phyloP scores from a whole-genome alignment of 2,888 invertebrate species.

The Aproaerema taeniolella region DNA sequence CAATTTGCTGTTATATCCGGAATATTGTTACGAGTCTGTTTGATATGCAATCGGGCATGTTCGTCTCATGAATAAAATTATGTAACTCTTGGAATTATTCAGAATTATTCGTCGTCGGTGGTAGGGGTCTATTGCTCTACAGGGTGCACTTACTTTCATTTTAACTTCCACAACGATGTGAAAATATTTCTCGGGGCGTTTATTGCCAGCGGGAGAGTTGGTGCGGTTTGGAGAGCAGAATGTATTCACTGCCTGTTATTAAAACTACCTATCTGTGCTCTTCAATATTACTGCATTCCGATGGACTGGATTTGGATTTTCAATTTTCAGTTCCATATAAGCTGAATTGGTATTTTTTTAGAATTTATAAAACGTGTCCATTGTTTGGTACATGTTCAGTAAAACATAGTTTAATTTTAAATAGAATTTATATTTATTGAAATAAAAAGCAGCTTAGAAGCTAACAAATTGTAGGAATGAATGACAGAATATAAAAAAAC shows the following conservation, averaged over 20 bases:
- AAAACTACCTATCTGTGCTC: constrained; percentile 24
- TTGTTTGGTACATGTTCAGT: too few species aligned
- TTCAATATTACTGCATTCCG: not conserved
- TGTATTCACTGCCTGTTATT: constrained; percentile 33
- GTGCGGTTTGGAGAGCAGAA: constrained; percentile 40
- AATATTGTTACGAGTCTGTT: constrained; percentile 41
- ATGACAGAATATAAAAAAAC: too few species aligned
- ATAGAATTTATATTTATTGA: too few species aligned
- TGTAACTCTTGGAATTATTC: constrained; percentile 58
- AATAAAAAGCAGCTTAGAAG: too few species aligned
- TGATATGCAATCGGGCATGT: constrained; percentile 45
- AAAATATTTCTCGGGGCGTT: constrained; percentile 71
- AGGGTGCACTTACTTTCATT: constrained; percentile 72
- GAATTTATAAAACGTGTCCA: too few species aligned
- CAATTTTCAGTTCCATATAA: too few species aligned
- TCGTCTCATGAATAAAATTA: constrained; percentile 68
- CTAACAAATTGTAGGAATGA: too few species aligned
- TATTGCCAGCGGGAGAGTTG: constrained; percentile 64
- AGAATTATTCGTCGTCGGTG: constrained; percentile 51
- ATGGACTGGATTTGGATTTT: too few species aligned
- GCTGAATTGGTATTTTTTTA: too few species aligned
- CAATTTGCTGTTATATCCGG: constrained; percentile 20
- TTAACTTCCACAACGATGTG: constrained; percentile 74
- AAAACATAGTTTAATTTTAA: too few species aligned
- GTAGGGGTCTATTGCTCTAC: constrained; percentile 56